Evolutionary conservation across 2,888 invertebrate species (phyloP).

Genomic region (Sarcophaga variegata): DNA sequence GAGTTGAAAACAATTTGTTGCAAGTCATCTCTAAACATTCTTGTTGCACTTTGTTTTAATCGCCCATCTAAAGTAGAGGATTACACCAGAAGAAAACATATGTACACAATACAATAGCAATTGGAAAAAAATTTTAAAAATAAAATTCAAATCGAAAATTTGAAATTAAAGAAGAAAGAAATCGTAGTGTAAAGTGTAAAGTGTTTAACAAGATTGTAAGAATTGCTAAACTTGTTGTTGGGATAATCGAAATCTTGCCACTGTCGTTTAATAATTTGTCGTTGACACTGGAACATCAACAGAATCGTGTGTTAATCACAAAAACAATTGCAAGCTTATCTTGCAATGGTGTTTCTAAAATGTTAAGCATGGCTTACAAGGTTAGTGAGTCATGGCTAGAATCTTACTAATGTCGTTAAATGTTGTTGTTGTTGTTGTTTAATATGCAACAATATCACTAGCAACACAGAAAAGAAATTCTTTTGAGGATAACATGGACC

Average conservation of each 20-base stretch:
- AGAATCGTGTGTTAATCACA: constrained; percentile 28
- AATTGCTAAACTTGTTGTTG: no score
- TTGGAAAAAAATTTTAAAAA: constrained; percentile 1
- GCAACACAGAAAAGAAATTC: no score
- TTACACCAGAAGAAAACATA: neutral
- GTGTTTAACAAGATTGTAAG: constrained; percentile 43
- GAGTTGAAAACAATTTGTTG: constrained; percentile 48
- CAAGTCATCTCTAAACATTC: constrained; percentile 54
- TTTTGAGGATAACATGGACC: no score
- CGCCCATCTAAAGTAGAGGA: constrained; percentile 34
- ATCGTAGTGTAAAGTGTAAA: constrained; percentile 25
- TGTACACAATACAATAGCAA: constrained; percentile 5
- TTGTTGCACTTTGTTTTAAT: constrained; percentile 52
- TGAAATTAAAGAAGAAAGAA: neutral
- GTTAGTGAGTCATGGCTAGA: no score
- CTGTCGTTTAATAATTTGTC: constrained; percentile 31
- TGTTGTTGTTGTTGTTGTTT: no score
- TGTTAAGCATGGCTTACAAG: no score
- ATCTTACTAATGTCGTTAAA: no score
- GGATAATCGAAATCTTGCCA: constrained; percentile 1
- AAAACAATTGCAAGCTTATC: constrained; percentile 42
- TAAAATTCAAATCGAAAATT: constrained; percentile 20
- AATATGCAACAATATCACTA: no score
- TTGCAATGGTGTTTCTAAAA: no score
- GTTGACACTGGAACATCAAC: constrained; percentile 3